phyloP scores from a whole-genome alignment of 1,140 invertebrate species.

The Listronotus oregonensis region DNA sequence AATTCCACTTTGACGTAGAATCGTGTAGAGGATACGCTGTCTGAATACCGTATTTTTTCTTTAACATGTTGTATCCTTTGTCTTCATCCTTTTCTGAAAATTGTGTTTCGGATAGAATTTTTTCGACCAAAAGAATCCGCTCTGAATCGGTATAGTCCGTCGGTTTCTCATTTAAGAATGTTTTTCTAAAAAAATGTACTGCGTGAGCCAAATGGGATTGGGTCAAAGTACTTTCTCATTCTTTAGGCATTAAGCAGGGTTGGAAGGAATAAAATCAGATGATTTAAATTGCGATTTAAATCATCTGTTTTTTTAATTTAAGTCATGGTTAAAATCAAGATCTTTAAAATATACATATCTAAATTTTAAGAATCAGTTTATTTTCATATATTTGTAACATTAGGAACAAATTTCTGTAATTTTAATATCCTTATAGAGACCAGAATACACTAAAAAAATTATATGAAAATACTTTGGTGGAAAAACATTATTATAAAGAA shows the following conservation, averaged over 20 bases:
- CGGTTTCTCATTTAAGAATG: constrained; percentile 5
- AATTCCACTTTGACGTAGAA: constrained; percentile 48
- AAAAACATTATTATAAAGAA: no score
- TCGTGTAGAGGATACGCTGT: constrained; percentile 71
- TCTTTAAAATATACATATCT: no score
- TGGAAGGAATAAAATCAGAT: background rate
- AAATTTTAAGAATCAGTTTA: no score
- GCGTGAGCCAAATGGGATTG: background rate
- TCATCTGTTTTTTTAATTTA: no score
- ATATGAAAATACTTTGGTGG: no score
- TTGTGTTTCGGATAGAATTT: constrained; percentile 37
- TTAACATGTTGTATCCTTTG: constrained; percentile 62
- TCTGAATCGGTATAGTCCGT: constrained; percentile 38
- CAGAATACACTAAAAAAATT: no score
- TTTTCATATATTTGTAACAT: no score
- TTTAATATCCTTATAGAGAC: no score
- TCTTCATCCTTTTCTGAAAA: constrained; percentile 39
- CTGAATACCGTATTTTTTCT: constrained; percentile 60
- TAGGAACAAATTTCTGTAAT: no score
- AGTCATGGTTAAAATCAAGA: no score
- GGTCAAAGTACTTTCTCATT: background rate
- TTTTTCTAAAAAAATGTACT: constrained; percentile 4
- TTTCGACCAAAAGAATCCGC: constrained; percentile 40
- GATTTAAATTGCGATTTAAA: no score
- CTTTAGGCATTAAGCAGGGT: background rate